These are phyloP conservation scores for Aeoliscus strigatus DNA, from an alignment of 2,797 vertebrate species.

Conservation along the genomic window DNA sequence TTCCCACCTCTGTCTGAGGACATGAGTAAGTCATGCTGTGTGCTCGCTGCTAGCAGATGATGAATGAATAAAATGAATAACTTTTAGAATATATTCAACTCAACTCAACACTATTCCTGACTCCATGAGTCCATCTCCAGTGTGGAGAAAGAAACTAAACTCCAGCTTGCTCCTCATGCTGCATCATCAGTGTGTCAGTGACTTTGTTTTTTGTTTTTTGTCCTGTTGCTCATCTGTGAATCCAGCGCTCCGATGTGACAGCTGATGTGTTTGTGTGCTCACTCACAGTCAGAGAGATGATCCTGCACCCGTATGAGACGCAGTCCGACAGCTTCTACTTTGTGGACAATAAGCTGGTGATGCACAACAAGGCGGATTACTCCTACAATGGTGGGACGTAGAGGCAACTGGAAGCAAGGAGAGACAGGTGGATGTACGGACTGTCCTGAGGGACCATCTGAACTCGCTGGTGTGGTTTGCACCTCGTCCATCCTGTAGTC, in stretches of 20 bases:
- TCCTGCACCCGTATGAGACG: slow-evolving; percentile 91
- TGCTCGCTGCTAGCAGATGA: background rate
- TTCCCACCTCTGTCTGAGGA: slow-evolving; percentile 95
- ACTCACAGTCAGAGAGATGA: slow-evolving; percentile 89
- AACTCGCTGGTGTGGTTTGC: slow-evolving; percentile 26
- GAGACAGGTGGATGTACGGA: slow-evolving; percentile 28
- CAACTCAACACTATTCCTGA: too few species aligned
- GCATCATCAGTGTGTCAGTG: too few species aligned
- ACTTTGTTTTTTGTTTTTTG: background rate
- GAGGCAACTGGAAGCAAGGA: slow-evolving; percentile 14
- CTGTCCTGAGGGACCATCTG: slow-evolving; percentile 32
- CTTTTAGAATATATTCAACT: too few species aligned
- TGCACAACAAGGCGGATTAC: slow-evolving; percentile 99
- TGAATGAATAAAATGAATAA: too few species aligned
- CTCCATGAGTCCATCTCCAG: too few species aligned
- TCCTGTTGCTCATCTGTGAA: background rate
- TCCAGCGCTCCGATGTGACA: slow-evolving; percentile 10
- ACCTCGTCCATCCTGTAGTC: slow-evolving; percentile 27
- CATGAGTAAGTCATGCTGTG: slow-evolving; percentile 79
- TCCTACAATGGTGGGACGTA: slow-evolving; percentile 93
- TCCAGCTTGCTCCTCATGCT: too few species aligned
- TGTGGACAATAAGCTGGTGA: slow-evolving; percentile 97
- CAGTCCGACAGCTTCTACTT: slow-evolving; percentile 99
- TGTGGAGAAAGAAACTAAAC: too few species aligned
- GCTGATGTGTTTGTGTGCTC: slow-evolving; percentile 13